These are phyloP conservation scores for Drosophila repleta DNA, from an alignment of 1,140 invertebrate species.

Conservation along the genomic window DNA sequence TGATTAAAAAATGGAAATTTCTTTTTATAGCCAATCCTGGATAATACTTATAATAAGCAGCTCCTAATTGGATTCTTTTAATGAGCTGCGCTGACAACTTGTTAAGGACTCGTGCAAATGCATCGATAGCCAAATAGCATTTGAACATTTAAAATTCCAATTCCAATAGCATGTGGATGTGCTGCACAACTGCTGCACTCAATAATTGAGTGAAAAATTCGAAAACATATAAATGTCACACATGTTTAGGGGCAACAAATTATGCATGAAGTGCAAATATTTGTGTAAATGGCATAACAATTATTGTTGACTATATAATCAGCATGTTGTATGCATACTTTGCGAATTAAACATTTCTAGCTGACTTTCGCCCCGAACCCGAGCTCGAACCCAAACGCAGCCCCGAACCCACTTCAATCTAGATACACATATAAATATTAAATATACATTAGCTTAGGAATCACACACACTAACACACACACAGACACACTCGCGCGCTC, in stretches of 20 bases:
- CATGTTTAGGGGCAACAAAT: conserved; percentile 14
- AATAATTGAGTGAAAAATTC: conserved; percentile 2
- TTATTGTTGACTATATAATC: conserved; percentile 51
- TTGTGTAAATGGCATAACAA: conserved; percentile 44
- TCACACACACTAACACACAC: conserved; percentile 7
- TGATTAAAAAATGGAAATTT: no score
- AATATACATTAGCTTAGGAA: conserved; percentile 70
- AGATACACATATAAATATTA: conserved; percentile 64
- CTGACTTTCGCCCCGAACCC: neutral
- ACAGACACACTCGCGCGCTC: conserved; percentile 37
- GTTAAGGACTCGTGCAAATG: neutral
- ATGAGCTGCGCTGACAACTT: no score
- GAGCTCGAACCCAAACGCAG: no score
- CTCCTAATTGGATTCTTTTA: neutral
- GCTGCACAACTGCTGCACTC: neutral
- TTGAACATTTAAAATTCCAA: neutral
- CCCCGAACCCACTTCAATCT: conserved; percentile 21
- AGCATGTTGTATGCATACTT: conserved; percentile 26
- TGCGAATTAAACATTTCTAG: conserved; percentile 58
- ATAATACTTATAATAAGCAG: neutral
- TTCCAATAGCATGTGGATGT: neutral
- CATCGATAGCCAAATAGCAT: neutral
- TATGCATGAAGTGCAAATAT: conserved; percentile 37
- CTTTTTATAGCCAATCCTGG: no score
- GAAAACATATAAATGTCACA: neutral